Percentiles rank a stretch among this genome's conserved stretches.
phyloP scores from a whole-genome alignment of 2,797 vertebrate genomes.

The Steatocranus sp. region DNA sequence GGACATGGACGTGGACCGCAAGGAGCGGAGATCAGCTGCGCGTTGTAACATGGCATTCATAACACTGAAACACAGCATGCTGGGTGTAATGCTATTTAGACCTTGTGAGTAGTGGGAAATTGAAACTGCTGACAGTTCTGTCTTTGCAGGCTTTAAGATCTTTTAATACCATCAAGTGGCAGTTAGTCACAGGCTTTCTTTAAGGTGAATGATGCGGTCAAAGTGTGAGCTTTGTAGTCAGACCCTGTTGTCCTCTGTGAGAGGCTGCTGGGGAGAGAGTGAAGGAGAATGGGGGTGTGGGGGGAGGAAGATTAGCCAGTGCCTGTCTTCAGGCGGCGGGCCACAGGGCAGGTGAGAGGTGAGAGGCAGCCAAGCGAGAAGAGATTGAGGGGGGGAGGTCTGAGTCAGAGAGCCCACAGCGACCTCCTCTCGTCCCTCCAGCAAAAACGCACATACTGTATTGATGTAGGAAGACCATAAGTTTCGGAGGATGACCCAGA shows the following conservation, averaged over 20 bases:
- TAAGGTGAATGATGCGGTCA: constrained; percentile 7
- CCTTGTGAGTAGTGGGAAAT: not conserved
- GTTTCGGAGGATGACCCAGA: not conserved
- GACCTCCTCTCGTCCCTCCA: not conserved
- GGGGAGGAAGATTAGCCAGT: constrained; percentile 20
- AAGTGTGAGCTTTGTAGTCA: constrained; percentile 11
- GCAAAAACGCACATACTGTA: constrained; percentile 25
- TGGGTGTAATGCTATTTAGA: not conserved
- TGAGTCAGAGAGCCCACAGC: constrained; percentile 55
- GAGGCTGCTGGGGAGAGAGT: constrained; percentile 7
- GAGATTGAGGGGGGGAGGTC: not conserved
- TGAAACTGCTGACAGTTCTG: not conserved
- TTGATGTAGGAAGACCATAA: not conserved
- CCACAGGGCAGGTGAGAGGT: constrained; percentile 70
- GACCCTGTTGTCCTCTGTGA: constrained; percentile 16
- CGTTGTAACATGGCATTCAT: not conserved
- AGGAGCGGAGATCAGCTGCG: constrained; percentile 14
- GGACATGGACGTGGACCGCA: not conserved
- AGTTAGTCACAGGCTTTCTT: not conserved
- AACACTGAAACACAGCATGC: not conserved
- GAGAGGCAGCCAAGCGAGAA: constrained; percentile 54
- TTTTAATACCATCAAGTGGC: not conserved
- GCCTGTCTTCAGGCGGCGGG: constrained; percentile 49
- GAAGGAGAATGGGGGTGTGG: not conserved
- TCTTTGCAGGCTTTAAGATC: not conserved